Evolutionary conservation across 2,113 vertebrate species (phyloP).

Genomic region (Siphamia tubifer): DNA sequence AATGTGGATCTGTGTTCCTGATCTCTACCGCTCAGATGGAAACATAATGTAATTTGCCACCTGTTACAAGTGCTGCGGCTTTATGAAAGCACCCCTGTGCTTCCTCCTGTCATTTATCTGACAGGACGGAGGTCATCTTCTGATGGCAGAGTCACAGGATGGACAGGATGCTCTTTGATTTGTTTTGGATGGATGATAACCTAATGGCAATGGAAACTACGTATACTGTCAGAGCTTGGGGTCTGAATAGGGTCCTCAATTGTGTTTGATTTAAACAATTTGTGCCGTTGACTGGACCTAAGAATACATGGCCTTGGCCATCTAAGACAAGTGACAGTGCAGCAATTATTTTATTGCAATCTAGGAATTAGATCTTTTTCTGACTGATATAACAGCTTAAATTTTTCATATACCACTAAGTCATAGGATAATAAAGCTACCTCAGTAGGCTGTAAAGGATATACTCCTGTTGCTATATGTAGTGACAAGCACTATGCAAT

Average conservation of each 20-base stretch:
- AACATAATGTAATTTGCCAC: conserved; percentile 79
- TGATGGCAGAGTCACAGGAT: conserved; percentile 56
- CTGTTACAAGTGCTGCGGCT: conserved; percentile 78
- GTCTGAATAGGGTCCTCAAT: neutral
- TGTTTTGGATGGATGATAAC: conserved; percentile 59
- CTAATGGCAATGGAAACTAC: conserved; percentile 44
- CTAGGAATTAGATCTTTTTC: too few relatives aligned
- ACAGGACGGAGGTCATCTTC: conserved; percentile 69
- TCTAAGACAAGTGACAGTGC: too few relatives aligned
- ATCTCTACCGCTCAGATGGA: conserved; percentile 71
- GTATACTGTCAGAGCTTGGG: conserved; percentile 19
- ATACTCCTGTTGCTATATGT: too few relatives aligned
- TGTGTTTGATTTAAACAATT: neutral
- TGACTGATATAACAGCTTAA: too few relatives aligned
- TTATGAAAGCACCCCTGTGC: conserved; percentile 74
- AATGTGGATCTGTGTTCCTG: conserved; percentile 69
- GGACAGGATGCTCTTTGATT: conserved; percentile 62
- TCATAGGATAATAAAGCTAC: too few relatives aligned
- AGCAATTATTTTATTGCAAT: neutral
- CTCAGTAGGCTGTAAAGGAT: too few relatives aligned
- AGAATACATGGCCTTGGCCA: too few relatives aligned
- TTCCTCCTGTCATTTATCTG: conserved; percentile 76
- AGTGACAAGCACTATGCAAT: too few relatives aligned
- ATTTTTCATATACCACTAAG: too few relatives aligned
- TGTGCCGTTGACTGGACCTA: neutral